Conservation (phyloP, 2,113 vertebrate species). For the Neotragus pygmaeus region DNA sequence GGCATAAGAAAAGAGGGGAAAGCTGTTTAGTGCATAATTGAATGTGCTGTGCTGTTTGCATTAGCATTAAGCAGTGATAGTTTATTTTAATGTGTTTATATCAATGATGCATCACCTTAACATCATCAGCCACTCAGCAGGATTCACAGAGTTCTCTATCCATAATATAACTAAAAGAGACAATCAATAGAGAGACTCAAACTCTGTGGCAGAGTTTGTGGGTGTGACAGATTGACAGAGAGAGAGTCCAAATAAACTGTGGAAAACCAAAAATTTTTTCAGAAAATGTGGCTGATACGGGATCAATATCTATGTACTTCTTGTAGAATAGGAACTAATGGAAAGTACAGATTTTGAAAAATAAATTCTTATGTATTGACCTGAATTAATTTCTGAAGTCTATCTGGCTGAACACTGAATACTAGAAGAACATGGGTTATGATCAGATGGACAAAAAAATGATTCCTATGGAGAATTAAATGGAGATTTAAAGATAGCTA, state of each 20-base stretch:
- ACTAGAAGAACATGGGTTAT: neutral
- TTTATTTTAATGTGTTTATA: constrained; percentile 77
- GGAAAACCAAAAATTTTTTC: neutral
- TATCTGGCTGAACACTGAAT: neutral
- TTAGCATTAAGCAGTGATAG: constrained; percentile 69
- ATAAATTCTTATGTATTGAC: neutral
- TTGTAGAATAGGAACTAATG: neutral
- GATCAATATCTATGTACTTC: neutral
- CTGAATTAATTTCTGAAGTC: neutral
- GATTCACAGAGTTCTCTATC: constrained; percentile 48
- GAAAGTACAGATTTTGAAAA: neutral
- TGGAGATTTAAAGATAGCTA: neutral
- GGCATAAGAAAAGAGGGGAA: constrained; percentile 66
- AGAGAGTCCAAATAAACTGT: neutral
- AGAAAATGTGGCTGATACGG: neutral
- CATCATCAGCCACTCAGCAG: constrained; percentile 64
- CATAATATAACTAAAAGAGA: constrained; percentile 36
- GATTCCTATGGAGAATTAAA: neutral
- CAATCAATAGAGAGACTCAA: neutral
- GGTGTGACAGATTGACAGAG: neutral
- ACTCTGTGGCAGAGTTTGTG: neutral
- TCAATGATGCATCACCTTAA: constrained; percentile 67
- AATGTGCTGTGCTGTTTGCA: constrained; percentile 54
- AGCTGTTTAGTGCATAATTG: constrained; percentile 64
- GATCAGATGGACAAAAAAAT: neutral